These are phyloP conservation scores for Oryzias dopingdopingensis DNA, from an alignment of 2,797 vertebrate species.

Conservation along the genomic window DNA sequence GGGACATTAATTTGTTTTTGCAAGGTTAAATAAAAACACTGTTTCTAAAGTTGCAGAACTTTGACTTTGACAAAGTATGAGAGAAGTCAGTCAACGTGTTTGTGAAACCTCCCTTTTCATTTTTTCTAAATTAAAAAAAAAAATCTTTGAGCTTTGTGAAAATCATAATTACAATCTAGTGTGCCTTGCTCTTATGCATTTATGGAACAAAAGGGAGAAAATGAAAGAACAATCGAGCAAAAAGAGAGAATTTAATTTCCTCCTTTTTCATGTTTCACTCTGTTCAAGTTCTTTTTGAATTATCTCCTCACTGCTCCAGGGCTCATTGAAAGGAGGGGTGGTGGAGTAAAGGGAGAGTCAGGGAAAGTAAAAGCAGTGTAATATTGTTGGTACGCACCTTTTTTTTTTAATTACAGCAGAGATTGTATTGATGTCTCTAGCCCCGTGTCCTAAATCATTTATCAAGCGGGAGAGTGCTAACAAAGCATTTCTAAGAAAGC, in stretches of 20 bases:
- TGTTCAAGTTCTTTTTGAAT: conserved; percentile 73
- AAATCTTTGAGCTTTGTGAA: conserved; percentile 57
- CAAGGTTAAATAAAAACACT: conserved; percentile 1
- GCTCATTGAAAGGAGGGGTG: conserved; percentile 55
- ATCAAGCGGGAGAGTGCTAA: conserved; percentile 75
- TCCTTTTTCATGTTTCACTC: conserved; percentile 69
- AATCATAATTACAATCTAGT: conserved; percentile 75
- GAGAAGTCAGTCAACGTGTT: conserved; percentile 62
- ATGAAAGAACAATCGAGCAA: conserved; percentile 73
- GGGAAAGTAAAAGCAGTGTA: conserved; percentile 59
- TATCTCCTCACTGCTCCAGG: conserved; percentile 72
- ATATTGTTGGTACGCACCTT: conserved; percentile 74
- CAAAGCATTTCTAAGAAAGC: conserved; percentile 76
- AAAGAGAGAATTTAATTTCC: conserved; percentile 75
- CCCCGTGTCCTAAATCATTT: conserved; percentile 79
- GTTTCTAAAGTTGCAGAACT: conserved; percentile 57
- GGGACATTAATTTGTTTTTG: conserved; percentile 26
- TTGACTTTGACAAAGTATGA: conserved; percentile 73
- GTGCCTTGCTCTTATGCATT: conserved; percentile 65
- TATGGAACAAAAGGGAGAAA: conserved; percentile 68
- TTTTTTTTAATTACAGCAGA: conserved; percentile 75
- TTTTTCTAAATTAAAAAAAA: conserved; percentile 31
- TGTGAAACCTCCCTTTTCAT: conserved; percentile 63
- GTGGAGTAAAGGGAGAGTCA: conserved; percentile 38
- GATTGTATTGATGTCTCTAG: conserved; percentile 79